Percentiles rank a stretch among this genome's conserved stretches.
Evolutionary conservation across 2,797 vertebrate species (phyloP).

Genomic region (Trachops cirrhosus): DNA sequence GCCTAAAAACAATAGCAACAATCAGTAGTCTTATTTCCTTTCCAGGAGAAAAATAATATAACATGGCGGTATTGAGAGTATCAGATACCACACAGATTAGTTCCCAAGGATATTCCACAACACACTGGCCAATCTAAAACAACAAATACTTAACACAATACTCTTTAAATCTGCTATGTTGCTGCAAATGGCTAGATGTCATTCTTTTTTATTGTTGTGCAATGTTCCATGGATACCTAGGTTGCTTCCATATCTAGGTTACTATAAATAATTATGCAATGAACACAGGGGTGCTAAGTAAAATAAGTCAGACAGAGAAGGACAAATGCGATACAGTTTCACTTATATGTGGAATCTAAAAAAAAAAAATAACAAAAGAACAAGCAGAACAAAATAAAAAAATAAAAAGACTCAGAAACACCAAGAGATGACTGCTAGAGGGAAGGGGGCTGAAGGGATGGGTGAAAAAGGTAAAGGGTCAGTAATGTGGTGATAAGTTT

Average conservation of each 20-base stretch:
- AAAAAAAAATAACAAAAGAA: neutral
- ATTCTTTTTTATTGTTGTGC: neutral
- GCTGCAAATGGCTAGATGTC: neutral
- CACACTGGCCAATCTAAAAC: neutral
- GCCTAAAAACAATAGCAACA: neutral
- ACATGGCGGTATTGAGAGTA: rapidly evolving
- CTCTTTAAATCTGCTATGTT: neutral
- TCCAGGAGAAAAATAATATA: neutral
- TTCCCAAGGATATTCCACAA: neutral
- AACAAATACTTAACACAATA: neutral
- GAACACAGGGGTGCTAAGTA: neutral
- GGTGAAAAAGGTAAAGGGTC: neutral
- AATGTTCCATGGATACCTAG: neutral
- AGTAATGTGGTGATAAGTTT: neutral
- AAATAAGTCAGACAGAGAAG: neutral
- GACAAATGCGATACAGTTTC: neutral
- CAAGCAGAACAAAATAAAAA: neutral
- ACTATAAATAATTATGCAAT: neutral
- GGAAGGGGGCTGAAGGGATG: neutral
- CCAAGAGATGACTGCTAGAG: neutral
- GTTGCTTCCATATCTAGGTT: neutral
- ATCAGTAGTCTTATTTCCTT: neutral
- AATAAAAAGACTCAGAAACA: neutral
- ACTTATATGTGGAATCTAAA: neutral
- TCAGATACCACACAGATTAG: neutral